These are phyloP conservation scores for Andrena cerasifolii DNA, from an alignment of 1,140 invertebrate genomes.

Conservation along the genomic window DNA sequence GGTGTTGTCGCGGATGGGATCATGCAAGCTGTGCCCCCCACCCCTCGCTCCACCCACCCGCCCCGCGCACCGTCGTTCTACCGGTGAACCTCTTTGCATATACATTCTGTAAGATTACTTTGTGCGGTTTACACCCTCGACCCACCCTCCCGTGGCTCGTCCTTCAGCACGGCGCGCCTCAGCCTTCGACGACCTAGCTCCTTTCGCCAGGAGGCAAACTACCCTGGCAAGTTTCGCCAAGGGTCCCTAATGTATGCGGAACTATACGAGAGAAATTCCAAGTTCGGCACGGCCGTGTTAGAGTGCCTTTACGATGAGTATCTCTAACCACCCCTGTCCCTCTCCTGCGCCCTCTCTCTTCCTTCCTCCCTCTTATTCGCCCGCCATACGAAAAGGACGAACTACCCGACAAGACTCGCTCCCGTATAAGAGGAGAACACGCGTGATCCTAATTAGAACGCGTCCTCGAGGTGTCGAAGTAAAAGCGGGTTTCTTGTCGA, in stretches of 20 bases:
- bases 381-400: conserved; percentile 43
- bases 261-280: conserved; percentile 78
- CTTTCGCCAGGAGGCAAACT: conserved; percentile 76
- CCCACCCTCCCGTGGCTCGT: conserved; percentile 50
- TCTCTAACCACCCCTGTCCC: conserved; percentile 36
- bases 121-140: conserved; percentile 81
- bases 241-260: conserved; percentile 81
- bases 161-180: conserved; percentile 60
- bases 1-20: conserved; percentile 78
- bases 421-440: conserved; percentile 72
- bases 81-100: conserved; percentile 82
- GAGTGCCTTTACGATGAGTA: conserved; percentile 74
- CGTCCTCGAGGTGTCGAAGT: conserved; percentile 74
- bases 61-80: conserved; percentile 42
- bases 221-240: conserved; percentile 72
- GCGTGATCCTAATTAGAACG: conserved; percentile 82
- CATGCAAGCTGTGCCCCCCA: conserved; percentile 79
- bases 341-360: conserved; percentile 28
- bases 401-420: conserved; percentile 65
- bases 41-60: conserved; percentile 52
- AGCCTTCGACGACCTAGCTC: conserved; percentile 58
- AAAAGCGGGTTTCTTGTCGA: conserved; percentile 71
- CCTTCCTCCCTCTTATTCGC: conserved; percentile 40
- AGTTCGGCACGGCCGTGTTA: conserved; percentile 76
- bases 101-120: conserved; percentile 84